Base-by-base conservation (phyloP, 2,888 invertebrate species). In the Microctonus hyperodae region DNA sequence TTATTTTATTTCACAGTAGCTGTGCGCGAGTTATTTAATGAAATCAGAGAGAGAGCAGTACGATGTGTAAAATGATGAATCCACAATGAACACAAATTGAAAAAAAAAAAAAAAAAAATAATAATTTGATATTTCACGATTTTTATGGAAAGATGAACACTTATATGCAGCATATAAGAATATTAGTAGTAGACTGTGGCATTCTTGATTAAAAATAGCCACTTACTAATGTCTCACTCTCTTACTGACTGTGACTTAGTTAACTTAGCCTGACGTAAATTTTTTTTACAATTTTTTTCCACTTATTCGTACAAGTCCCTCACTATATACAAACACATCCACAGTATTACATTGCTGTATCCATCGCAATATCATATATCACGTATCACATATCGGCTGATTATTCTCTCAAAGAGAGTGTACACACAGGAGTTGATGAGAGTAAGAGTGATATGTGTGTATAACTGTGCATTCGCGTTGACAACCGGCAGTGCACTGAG, bases 401-500 rank as follows among this genome's bases (percentile, higher is more conserved):
- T 59, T 58, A 58, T 59, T 28, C 33, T 56, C 33, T 44, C 35
- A 44, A 44, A 44, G 44, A 16, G 44, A 44, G 44, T n/a, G n/a
- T n/a, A n/a, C 37, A 37, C 33, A 37, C 37, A n/a, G n/a, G n/a
- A n/a, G 28, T 28, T 7, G 4, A 28, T 28, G 16, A 44, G 9
- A 44, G 44, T 44, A 16, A 44, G 44, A 44, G 44, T 44, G 44
- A 44, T 44, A 16, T 44, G 44, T 44, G 44, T 44, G 44, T 44
- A 7, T 16, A 44, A n/a, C 44, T 7, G 33, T 73, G 73, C 74
- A 73, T 72, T 74, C 75, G 73, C 76, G 78, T 74, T 77, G 80
- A 76, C 79, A 77, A 78, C 76, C 77, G 74, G 73, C 76, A 79
- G 76, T 76, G 75, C 76, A 81, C 78, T 80, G 81, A 79, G 77